Conservation (phyloP, 1,140 invertebrate genomes). For the Laupala kohalensis region DNA sequence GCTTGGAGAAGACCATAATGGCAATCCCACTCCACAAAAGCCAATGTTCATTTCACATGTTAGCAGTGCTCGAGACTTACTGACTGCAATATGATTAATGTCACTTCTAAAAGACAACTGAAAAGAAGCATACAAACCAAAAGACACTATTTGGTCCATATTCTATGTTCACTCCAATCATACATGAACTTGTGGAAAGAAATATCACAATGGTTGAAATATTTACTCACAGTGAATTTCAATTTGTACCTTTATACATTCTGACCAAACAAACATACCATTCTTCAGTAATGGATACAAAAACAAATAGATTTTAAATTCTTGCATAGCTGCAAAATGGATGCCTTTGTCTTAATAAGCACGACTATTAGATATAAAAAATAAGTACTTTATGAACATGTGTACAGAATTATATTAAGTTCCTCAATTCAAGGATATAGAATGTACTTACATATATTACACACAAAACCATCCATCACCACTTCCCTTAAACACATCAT, state of each 20-base stretch:
- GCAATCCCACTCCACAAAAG: no score
- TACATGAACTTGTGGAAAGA: not conserved
- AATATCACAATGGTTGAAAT: not conserved
- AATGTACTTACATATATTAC: not conserved
- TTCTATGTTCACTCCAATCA: not conserved
- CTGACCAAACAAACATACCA: not conserved
- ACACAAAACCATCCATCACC: not conserved
- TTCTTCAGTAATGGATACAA: not conserved
- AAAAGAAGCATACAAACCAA: not conserved
- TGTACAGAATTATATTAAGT: not conserved
- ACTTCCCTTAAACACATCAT: not conserved
- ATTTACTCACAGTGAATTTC: not conserved
- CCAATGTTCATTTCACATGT: no score
- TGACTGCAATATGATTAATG: not conserved
- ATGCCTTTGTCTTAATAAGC: not conserved
- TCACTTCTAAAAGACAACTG: not conserved
- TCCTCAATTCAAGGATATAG: not conserved
- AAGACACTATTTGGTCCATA: not conserved
- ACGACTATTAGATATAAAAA: not conserved
- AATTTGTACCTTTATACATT: not conserved
- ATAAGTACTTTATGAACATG: not conserved
- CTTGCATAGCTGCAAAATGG: not conserved
- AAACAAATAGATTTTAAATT: not conserved
- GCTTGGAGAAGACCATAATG: no score
- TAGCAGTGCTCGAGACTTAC: not conserved